phyloP scores from a whole-genome alignment of 2,888 invertebrate genomes.

The Parnassius mnemosyne region DNA sequence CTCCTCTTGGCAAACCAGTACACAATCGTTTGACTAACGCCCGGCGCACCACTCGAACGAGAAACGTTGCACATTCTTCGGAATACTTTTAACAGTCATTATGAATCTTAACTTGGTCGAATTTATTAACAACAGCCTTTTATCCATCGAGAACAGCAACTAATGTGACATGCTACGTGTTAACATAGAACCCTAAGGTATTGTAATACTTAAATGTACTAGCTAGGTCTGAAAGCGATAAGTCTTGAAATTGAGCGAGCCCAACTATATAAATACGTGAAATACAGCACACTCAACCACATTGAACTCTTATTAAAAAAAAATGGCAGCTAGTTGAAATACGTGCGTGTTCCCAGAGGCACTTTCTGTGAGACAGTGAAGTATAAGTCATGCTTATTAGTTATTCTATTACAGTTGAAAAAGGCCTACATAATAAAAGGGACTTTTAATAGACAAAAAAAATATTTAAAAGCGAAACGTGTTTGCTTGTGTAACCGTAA shows the following conservation, averaged over 20 bases:
- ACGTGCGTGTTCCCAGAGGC: conserved; percentile 39
- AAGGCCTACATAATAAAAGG: conserved; percentile 25
- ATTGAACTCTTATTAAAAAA: conserved; percentile 44
- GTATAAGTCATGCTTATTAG: conserved; percentile 29
- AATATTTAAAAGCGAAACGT: conserved; percentile 55
- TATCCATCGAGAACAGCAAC: conserved; percentile 66
- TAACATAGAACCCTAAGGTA: conserved; percentile 66
- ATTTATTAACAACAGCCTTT: conserved; percentile 64
- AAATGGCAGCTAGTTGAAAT: conserved; percentile 30
- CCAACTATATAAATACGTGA: conserved; percentile 71
- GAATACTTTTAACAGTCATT: conserved; percentile 52
- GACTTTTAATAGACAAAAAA: conserved; percentile 32
- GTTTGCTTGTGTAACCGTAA: conserved; percentile 66
- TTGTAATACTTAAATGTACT: conserved; percentile 70
- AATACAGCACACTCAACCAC: conserved; percentile 67
- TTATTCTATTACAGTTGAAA: conserved; percentile 26
- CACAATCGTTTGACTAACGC: conserved; percentile 69
- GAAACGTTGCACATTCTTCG: conserved; percentile 48
- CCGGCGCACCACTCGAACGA: conserved; percentile 74
- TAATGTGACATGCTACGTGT: conserved; percentile 70
- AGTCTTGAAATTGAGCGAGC: conserved; percentile 79
- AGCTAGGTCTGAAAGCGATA: conserved; percentile 71
- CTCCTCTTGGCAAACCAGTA: conserved; percentile 79
- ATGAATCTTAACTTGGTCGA: conserved; percentile 64
- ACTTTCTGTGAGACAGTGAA: conserved; percentile 51